Evolutionary conservation across 1,140 invertebrate species (phyloP).

Genomic region (Ceratina calcarata): DNA sequence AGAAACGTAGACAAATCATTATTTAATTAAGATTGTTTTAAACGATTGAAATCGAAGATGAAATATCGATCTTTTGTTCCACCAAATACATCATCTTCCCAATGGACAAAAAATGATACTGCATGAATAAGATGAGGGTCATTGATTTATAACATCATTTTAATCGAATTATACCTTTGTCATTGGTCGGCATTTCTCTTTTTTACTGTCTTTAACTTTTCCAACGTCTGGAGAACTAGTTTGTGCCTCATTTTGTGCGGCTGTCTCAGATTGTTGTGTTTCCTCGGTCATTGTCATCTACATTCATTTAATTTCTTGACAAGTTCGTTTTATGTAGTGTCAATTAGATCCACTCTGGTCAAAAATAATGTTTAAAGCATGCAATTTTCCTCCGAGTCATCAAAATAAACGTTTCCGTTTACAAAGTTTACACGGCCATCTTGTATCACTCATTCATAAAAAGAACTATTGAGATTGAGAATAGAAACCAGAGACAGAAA

Average conservation of each 20-base stretch:
- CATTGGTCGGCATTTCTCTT: conserved; percentile 79
- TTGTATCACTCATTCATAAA: conserved; percentile 34
- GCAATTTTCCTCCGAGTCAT: conserved; percentile 52
- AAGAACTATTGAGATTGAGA: conserved; percentile 1
- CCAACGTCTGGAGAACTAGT: conserved; percentile 62
- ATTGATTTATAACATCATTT: conserved; percentile 8
- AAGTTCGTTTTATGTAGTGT: conserved; percentile 18
- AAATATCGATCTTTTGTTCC: background rate
- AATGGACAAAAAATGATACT: background rate
- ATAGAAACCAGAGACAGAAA: background rate
- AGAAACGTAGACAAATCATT: background rate
- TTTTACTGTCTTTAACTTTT: conserved; percentile 75
- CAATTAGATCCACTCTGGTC: conserved; percentile 14
- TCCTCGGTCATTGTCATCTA: conserved; percentile 74
- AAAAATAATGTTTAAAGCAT: conserved; percentile 24
- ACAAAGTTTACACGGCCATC: conserved; percentile 53
- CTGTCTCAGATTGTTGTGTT: conserved; percentile 67
- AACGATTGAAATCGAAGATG: conserved; percentile 7
- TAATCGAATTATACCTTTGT: conserved; percentile 69
- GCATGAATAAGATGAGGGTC: background rate
- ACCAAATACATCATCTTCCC: background rate
- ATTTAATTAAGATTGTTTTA: conserved; percentile 7
- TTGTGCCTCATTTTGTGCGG: conserved; percentile 67
- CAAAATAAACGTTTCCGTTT: conserved; percentile 41
- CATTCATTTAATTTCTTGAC: conserved; percentile 38